Evolutionary conservation across 2,113 vertebrate genomes (phyloP).

Genomic region (Beaufortia kweichowensis): DNA sequence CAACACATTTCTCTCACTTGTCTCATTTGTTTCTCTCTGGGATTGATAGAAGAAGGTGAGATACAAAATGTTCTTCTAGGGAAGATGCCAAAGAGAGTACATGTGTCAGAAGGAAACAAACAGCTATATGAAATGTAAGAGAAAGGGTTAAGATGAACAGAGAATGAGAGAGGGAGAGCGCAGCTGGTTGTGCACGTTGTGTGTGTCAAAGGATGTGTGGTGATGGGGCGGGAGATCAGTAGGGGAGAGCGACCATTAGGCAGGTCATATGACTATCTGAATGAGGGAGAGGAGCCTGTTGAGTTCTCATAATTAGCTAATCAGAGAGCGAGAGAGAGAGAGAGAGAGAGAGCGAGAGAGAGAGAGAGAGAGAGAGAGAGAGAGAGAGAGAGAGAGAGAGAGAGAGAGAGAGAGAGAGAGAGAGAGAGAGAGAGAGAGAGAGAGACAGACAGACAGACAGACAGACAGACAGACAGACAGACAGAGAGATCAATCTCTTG

Average conservation of each 20-base stretch:
- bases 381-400: neutral
- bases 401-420: neutral
- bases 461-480: too few species aligned
- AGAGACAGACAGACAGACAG: too few species aligned
- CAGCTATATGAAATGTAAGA: slow-evolving; percentile 13
- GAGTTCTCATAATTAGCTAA: slow-evolving; percentile 63
- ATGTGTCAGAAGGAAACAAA: slow-evolving; percentile 43
- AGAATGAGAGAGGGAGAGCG: slow-evolving; percentile 4
- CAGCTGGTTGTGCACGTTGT: slow-evolving; percentile 46
- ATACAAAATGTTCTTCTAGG: slow-evolving; percentile 33
- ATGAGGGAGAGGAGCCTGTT: slow-evolving; percentile 57
- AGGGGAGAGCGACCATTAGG: slow-evolving; percentile 57
- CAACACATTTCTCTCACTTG: neutral
- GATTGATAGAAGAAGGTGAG: neutral
- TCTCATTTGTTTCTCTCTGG: neutral
- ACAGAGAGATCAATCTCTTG: too few species aligned
- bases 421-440: too few species aligned
- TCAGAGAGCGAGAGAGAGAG: slow-evolving; percentile 48
- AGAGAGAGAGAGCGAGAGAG: neutral
- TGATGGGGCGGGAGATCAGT: slow-evolving; percentile 54
- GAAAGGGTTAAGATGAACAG: slow-evolving; percentile 1
- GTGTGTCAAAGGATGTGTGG: slow-evolving; percentile 58
- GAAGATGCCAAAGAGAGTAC: slow-evolving; percentile 68
- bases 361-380: too few species aligned
- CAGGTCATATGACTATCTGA: slow-evolving; percentile 56